phyloP scores from a whole-genome alignment of 2,113 vertebrate species.

The Colossoma macropomum region DNA sequence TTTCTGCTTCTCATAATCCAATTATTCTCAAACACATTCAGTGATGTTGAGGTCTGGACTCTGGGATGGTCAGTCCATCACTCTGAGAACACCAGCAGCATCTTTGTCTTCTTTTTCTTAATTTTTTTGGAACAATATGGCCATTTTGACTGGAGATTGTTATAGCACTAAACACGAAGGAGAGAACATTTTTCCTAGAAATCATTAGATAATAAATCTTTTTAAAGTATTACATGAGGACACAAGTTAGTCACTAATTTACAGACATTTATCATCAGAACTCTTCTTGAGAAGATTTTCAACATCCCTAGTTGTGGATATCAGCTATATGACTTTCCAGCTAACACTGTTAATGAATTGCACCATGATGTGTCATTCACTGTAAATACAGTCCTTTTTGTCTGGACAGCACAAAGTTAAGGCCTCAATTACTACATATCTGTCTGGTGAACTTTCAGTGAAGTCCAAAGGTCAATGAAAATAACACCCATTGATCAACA shows the following conservation, averaged over 20 bases:
- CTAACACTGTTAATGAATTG: not conserved
- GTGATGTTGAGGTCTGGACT: no score
- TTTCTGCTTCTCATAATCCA: no score
- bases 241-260: not conserved
- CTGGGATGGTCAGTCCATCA: no score
- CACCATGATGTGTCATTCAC: not conserved
- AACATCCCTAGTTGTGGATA: not conserved
- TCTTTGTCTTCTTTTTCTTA: no score
- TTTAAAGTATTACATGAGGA: not conserved
- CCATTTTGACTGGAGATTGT: no score
- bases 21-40: no score
- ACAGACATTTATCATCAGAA: not conserved
- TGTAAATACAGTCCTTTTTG: not conserved
- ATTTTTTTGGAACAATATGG: no score
- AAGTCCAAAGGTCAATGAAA: slow-evolving; percentile 1
- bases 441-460: not conserved
- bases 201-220: not conserved
- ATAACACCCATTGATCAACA: not conserved
- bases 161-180: not conserved
- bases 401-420: not conserved
- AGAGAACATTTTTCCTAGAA: not conserved
- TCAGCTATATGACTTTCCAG: not conserved
- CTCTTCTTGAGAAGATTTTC: not conserved
- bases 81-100: no score
- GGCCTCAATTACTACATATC: not conserved